A percentile compares a stretch with the other conserved stretches of the same genome.
phyloP scores from a whole-genome alignment of 2,113 vertebrate genomes.

The Nicator chloris region DNA sequence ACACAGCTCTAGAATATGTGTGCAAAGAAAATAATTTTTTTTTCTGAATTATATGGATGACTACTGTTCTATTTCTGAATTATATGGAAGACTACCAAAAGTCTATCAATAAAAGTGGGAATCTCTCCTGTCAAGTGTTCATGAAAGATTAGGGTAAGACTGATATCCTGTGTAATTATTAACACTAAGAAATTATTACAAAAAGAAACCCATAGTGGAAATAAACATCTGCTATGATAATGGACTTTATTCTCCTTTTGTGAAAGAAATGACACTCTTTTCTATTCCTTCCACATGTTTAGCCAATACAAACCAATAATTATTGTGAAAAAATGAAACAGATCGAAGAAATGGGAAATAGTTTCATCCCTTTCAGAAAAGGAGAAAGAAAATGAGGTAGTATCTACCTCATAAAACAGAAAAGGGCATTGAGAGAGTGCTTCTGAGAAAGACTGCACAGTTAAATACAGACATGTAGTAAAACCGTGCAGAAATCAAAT shows the following conservation, averaged over 20 bases:
- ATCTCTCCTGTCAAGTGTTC: not conserved
- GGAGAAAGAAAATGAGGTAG: not conserved
- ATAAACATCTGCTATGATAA: not conserved
- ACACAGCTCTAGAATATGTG: not conserved
- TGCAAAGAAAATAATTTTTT: not conserved
- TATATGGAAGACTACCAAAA: not conserved
- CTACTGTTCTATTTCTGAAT: not conserved
- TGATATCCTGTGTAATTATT: not conserved
- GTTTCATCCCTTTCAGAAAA: not conserved
- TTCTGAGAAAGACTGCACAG: not conserved
- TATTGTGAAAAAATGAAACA: not conserved
- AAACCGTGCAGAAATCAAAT: not conserved
- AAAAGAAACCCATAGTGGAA: not conserved
- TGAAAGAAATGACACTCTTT: not conserved
- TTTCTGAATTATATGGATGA: not conserved
- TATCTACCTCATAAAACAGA: not conserved
- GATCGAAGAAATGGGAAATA: not conserved
- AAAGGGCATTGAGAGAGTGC: not conserved
- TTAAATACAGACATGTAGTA: not conserved
- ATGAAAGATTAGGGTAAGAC: not conserved
- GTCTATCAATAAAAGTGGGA: not conserved
- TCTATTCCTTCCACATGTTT: not conserved
- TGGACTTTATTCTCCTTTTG: not conserved
- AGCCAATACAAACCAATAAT: not conserved
- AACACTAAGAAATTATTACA: not conserved